Base-by-base conservation (phyloP, 2,113 vertebrate species). In the Recurvirostra avosetta region DNA sequence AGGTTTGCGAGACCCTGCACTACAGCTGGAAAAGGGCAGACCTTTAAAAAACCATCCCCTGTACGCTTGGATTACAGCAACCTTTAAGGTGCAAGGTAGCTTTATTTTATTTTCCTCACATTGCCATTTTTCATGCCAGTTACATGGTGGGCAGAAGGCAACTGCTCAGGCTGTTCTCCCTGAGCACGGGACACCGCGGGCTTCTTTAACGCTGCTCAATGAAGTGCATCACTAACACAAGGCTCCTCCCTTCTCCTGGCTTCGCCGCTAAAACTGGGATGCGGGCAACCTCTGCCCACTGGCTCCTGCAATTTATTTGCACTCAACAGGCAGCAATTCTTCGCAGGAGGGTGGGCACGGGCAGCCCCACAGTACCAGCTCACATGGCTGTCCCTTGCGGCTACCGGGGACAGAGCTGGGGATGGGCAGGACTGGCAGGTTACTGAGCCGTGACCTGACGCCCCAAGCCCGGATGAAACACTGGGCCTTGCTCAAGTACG, bases 111-210 rank as follows among this genome's bases (percentile, higher is more conserved):
- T n/a, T 43, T 49, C 18, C n/a, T 72, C 30, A 26, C 27, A 4
- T 11, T 49, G 30, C n/a, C 27, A 8, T 21, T 61, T 52, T 61
- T 34, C 16, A 49, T 6, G 2, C 3, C 1, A 61, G 23, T 36
- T 55, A 8, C 4, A 18, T 4, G 5, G 14, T 2, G 1, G 38
- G 56, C 52, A 36, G 18, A 27, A 34, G 43, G 23, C 45, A 59
- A 34, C 16, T 43, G 40, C 59, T 83, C 29, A 12, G 40, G 45
- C 45, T 55, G 52, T 23, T 41, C 27, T 38, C 30, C 53, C 47
- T 9, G 14, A 49, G 38, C 47, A 27, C 0, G 0, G 61, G 40
- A 30, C 22, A 14, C 21, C 0, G 0, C 40, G 6, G 11, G 49
- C 22, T 50, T 13, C 49, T 50, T 25, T 50, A 50, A 50, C 1